Percentiles rank a stretch among this genome's conserved stretches.
Conservation (phyloP, 2,888 invertebrate genomes). For the Scrobipalpa costella region DNA sequence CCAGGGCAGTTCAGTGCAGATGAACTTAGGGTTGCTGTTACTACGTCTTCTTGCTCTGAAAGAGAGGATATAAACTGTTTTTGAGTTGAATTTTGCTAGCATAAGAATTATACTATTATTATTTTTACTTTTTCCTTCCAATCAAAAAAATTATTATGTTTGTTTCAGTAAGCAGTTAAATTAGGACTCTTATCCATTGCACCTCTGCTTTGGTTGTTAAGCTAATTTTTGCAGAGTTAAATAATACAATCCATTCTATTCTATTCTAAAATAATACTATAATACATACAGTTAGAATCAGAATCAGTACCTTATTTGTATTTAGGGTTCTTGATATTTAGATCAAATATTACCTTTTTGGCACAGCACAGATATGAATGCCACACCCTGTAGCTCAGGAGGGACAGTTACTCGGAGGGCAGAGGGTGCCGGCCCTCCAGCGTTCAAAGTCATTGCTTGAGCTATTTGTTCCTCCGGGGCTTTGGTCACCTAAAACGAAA, state of each 20-base stretch:
- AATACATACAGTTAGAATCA: too few relatives aligned
- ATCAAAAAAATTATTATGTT: too few relatives aligned
- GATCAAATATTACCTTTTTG: constrained; percentile 87
- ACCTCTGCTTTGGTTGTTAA: too few relatives aligned
- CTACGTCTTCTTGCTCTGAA: constrained; percentile 93
- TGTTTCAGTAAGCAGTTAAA: too few relatives aligned
- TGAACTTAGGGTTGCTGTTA: constrained; percentile 90
- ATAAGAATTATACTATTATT: too few relatives aligned
- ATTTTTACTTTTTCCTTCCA: too few relatives aligned
- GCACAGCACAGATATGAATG: constrained; percentile 97
- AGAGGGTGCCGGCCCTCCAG: constrained; percentile 82
- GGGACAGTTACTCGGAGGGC: constrained; percentile 95
- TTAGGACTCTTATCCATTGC: too few relatives aligned
- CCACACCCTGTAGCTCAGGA: constrained; percentile 96
- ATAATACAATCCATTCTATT: too few relatives aligned
- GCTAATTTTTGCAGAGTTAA: too few relatives aligned
- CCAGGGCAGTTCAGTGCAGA: constrained; percentile 87
- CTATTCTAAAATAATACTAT: too few relatives aligned
- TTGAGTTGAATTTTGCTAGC: too few relatives aligned
- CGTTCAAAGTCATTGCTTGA: constrained; percentile 64
- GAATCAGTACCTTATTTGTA: too few relatives aligned
- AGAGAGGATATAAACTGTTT: background rate
- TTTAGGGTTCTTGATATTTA: background rate
- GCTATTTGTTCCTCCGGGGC: constrained; percentile 89
- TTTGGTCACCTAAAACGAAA: constrained; percentile 83